Percentiles rank a stretch among this genome's conserved stretches.
phyloP scores from a whole-genome alignment of 2,888 invertebrate genomes.

The Luffia ferchaultella region DNA sequence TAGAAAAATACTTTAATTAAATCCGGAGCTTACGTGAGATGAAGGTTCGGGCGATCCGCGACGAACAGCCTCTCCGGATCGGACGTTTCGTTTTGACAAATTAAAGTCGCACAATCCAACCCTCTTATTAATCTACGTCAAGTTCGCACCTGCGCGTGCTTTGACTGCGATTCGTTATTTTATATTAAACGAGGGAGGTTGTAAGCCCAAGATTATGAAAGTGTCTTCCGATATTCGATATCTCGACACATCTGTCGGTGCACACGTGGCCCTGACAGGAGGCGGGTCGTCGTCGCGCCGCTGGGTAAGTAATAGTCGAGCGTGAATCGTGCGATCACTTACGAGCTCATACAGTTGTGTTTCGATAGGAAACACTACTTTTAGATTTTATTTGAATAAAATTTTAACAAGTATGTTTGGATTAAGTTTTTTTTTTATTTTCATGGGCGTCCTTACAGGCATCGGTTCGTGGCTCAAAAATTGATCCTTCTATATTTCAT shows the following conservation, averaged over 20 bases:
- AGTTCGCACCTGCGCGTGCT: constrained; percentile 41
- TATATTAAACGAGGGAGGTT: constrained; percentile 56
- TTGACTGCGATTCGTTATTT: constrained; percentile 33
- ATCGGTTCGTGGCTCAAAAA: no score
- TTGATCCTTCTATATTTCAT: no score
- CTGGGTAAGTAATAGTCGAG: no score
- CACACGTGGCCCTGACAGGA: constrained; percentile 54
- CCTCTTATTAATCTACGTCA: constrained; percentile 39
- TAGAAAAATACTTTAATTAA: constrained; percentile 44
- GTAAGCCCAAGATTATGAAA: constrained; percentile 59
- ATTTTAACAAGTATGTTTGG: no score
- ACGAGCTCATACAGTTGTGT: no score
- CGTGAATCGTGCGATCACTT: no score
- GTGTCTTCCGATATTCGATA: constrained; percentile 63
- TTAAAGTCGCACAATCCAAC: constrained; percentile 17
- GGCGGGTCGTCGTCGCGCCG: constrained; percentile 30
- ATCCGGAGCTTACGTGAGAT: constrained; percentile 30
- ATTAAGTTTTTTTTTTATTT: no score
- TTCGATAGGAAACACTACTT: no score
- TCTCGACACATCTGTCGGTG: constrained; percentile 61
- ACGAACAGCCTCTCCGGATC: constrained; percentile 15
- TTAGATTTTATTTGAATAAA: no score
- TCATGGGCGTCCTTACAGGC: no score
- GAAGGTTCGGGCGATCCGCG: constrained; percentile 27
- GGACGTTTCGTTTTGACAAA: constrained; percentile 20